Evolutionary conservation across 2,797 vertebrate species (phyloP), one percentile per base, ranked within the genome.

Genomic region (Sphenodon punctatus): DNA sequence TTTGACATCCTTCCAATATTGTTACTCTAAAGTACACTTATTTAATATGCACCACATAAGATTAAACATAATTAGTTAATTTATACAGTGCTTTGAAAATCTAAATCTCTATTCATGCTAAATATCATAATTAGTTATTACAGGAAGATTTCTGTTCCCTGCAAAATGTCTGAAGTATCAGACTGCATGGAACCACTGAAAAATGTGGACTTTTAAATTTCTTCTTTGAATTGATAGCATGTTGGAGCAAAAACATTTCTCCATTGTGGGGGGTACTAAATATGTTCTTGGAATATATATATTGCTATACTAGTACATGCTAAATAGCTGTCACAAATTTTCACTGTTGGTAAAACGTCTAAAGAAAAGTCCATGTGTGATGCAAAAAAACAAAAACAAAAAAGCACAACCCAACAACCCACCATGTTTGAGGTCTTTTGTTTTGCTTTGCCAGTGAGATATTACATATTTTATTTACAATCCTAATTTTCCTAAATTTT

Each of bases 161-260:
- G 76, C 69, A 27, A 4, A 69, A 80, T 68, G 4, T 56, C 53
- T 78, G 17, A 38, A 32, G 23, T 13, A 36, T 30, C 15, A 56
- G 0, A 1, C 8, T 30, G 6, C 27, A 0, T 39, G 4, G 32
- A 38, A 64, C 11, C 6, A 20, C 14, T 67, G 30, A 34, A 67
- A 56, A 77, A 60, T n/a, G n/a, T n/a, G 1, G 0, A 0, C 68
- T 3, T 1, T 55, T 7, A 56, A 25, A 4, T 2, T 23, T 32
- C 76, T 27, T 43, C 2, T 51, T 36, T 0, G 3, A 80, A 82
- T 3, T 2, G 5, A 36, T 55, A 38, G 32, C 4, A 67, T 67
- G 13, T 1, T n/a, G n/a, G n/a, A n/a, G n/a, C n/a, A n/a, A n/a
- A n/a, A n/a, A n/a, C n/a, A n/a, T n/a, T n/a, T n/a, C n/a, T n/a